A percentile compares a stretch with the other conserved stretches of the same genome.
Conservation (phyloP, 1,140 invertebrate species). For the Leptinotarsa defecta region DNA sequence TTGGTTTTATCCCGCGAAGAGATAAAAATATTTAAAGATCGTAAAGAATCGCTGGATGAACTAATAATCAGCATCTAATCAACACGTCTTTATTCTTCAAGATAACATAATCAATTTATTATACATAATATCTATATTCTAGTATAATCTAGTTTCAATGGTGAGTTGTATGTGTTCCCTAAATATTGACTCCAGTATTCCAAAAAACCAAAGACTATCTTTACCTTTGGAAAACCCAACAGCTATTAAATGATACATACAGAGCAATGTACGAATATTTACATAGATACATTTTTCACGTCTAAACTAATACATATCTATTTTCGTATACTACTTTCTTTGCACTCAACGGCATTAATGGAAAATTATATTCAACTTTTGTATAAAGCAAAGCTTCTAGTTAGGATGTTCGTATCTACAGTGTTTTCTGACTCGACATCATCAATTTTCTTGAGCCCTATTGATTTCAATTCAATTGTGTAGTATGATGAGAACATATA, state of each 20-base stretch:
- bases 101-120: conserved; percentile 11
- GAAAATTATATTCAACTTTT: not conserved
- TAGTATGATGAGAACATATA: no score
- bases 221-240: conserved; percentile 7
- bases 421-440: no score
- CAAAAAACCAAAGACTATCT: not conserved
- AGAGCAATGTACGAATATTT: not conserved
- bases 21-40: no score
- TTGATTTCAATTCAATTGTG: no score
- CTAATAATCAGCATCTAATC: not conserved
- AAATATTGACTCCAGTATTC: conserved; percentile 28
- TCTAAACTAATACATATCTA: not conserved
- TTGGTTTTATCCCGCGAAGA: no score
- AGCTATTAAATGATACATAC: not conserved
- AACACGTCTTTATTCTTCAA: conserved; percentile 15
- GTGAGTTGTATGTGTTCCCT: conserved; percentile 26
- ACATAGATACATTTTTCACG: not conserved
- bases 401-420: no score
- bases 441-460: no score
- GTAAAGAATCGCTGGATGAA: not conserved
- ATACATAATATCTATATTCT: conserved; percentile 12
- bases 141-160: conserved; percentile 1
- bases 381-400: not conserved
- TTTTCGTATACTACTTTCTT: not conserved
- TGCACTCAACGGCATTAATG: not conserved